phyloP scores from a whole-genome alignment of 2,797 vertebrate genomes.

The Pempheris klunzingeri region DNA sequence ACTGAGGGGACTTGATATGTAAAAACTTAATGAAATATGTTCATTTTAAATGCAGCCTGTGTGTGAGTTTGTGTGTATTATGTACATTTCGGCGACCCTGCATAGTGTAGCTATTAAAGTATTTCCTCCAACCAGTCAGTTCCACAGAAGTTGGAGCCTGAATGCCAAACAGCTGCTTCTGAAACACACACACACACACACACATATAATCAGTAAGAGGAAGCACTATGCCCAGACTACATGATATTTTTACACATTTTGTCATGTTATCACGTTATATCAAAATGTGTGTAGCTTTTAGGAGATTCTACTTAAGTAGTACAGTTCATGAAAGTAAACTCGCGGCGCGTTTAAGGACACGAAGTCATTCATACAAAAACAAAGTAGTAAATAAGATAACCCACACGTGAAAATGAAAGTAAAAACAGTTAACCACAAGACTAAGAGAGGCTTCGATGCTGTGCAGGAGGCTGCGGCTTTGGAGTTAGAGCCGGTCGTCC shows the following conservation, averaged over 20 bases:
- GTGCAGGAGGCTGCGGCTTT: accelerated
- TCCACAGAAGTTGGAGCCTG: conserved; percentile 58
- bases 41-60: neutral
- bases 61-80: neutral
- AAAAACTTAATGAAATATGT: neutral
- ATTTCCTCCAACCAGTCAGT: conserved; percentile 78
- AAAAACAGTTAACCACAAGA: neutral
- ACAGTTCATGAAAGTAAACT: neutral
- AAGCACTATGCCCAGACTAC: neutral
- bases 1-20: neutral
- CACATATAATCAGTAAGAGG: conserved; percentile 1
- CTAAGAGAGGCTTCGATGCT: neutral
- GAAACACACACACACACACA: conserved; percentile 30
- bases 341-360: neutral
- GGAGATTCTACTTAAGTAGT: neutral
- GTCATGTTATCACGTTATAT: neutral
- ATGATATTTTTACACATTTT: neutral
- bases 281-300: neutral
- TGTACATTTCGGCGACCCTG: conserved; percentile 77
- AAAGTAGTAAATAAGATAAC: neutral
- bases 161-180: conserved; percentile 80
- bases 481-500: neutral
- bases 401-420: neutral
- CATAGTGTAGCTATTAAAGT: conserved; percentile 81
- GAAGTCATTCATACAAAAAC: neutral